Evolutionary conservation across 2,113 vertebrate genomes (phyloP), one percentile per base, ranked within the genome.

Genomic region (Strix uralensis): DNA sequence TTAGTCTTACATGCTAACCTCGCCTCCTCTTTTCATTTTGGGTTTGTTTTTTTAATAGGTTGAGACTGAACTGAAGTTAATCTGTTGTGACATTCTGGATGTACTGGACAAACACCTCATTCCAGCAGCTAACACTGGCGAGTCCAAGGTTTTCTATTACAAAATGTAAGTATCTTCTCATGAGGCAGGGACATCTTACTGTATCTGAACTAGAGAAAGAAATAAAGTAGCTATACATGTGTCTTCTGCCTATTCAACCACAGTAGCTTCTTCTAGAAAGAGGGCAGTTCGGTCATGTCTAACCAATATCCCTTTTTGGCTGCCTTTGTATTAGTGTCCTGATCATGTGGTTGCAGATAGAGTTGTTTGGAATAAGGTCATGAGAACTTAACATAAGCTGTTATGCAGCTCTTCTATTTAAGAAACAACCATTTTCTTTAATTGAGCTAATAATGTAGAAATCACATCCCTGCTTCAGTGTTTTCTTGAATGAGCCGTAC

Each of bases 121-220:
- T 98, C 99, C 99, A 97, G 98, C 99, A 97, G 99, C 99, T 96
- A 99, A 97, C 98, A 98, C 98, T 96, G 99, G 99, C 97, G 99
- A 99, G 98, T 99, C 99, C 71, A 99, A 99, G 98, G 99, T 99
- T 98, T 99, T 99, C 98, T 99, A 99, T 99, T 99, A 99, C 98
- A 99, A 99, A 99, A 99, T 99, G 99, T 99, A 98, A 96, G 98
- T 97, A 58, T 61, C 59, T 80, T 86, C 79, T 32, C 90, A 63
- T 65, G 88, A 92, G 67, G 38, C 18, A 40, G 38, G 20, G 12
- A 26, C 16, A 3, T 36, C 21, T 25, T 23, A 1, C 4, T 55
- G 46, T 22, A 3, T 34, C 18, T 74, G 55, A 47, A 46, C 34
- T 30, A 13, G 69, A 42, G 38, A 32, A 13, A 63, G 46, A 36